These are phyloP conservation scores for Halictus quadricinctus DNA, from an alignment of 2,888 invertebrate species.

Conservation along the genomic window DNA sequence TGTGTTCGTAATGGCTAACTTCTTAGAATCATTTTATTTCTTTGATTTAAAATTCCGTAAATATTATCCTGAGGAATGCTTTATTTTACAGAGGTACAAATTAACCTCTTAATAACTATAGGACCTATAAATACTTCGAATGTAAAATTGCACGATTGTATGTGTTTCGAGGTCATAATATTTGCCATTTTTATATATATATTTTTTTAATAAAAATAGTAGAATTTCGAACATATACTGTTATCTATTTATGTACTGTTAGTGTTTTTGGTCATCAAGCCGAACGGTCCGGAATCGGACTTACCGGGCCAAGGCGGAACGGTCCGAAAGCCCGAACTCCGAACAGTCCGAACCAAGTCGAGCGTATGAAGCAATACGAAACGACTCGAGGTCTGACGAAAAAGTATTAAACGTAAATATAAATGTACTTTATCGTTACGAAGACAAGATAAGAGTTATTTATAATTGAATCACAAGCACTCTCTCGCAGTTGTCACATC, in stretches of 20 bases:
- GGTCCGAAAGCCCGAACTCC: not conserved
- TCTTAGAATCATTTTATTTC: not conserved
- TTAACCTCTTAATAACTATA: slow-evolving; percentile 9
- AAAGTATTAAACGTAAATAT: not conserved
- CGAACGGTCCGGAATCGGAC: too few relatives aligned
- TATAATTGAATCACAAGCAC: slow-evolving; percentile 6
- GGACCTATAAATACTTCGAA: not conserved
- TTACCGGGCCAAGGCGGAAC: not conserved
- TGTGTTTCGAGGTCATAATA: not conserved
- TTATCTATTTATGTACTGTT: too few relatives aligned
- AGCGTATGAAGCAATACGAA: not conserved
- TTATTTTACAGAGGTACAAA: not conserved
- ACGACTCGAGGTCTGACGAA: not conserved
- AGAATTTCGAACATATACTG: not conserved
- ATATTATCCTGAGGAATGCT: not conserved
- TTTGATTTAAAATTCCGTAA: not conserved
- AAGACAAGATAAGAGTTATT: slow-evolving; percentile 36
- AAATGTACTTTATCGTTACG: slow-evolving; percentile 25
- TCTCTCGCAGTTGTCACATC: not conserved
- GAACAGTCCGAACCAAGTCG: not conserved
- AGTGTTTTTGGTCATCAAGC: too few relatives aligned
- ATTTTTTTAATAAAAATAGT: not conserved
- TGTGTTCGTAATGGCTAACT: too few relatives aligned
- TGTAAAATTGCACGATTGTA: not conserved
- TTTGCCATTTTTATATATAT: slow-evolving; percentile 9